Percentiles rank a stretch among this genome's conserved stretches.
Conservation (phyloP, 2,113 vertebrate species). For the zebrafish (Danio rerio) region DNA sequence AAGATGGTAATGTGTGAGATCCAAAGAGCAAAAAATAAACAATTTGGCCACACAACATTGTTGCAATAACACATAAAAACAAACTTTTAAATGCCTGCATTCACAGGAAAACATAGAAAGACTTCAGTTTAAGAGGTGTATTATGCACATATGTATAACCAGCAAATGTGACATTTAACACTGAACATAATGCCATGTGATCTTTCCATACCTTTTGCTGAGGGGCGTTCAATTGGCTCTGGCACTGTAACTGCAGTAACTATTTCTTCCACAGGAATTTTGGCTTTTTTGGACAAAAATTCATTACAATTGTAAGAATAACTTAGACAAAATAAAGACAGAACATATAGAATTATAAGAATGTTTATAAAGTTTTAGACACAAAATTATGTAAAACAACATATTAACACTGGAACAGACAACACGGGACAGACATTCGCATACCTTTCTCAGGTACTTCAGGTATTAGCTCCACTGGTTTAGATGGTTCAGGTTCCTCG, state of each 20-base stretch:
- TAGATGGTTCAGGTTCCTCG: constrained; percentile 55
- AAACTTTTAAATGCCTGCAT: neutral
- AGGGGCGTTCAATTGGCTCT: constrained; percentile 78
- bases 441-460: constrained; percentile 70
- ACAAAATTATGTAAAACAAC: constrained; percentile 12
- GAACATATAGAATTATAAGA: neutral
- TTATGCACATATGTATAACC: neutral
- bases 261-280: constrained; percentile 75
- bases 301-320: constrained; percentile 3
- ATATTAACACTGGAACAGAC: neutral
- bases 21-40: neutral
- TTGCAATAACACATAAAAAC: neutral
- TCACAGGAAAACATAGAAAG: neutral
- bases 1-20: neutral
- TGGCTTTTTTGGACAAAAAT: constrained; percentile 59
- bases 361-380: neutral
- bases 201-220: constrained; percentile 80
- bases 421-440: constrained; percentile 20
- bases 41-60: neutral
- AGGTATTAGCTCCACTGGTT: constrained; percentile 55
- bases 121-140: neutral
- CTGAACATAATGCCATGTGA: neutral
- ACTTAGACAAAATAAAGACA: neutral
- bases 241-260: constrained; percentile 70
- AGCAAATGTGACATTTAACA: neutral